These are phyloP conservation scores for Sebastes steindachneri DNA, from an alignment of 2,797 vertebrate genomes.

Conservation along the genomic window DNA sequence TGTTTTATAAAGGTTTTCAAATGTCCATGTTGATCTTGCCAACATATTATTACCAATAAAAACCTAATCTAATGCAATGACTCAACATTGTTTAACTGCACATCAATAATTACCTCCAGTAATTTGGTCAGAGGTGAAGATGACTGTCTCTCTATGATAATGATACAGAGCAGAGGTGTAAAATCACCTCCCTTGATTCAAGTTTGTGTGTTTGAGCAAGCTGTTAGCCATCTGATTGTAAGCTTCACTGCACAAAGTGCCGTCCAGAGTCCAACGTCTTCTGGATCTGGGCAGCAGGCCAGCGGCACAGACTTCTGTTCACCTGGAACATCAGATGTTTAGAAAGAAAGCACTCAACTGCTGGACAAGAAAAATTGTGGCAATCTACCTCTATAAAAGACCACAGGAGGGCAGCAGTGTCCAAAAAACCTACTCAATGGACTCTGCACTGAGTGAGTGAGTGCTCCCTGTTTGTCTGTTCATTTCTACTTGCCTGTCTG, in stretches of 20 bases:
- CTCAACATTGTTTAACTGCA: neutral
- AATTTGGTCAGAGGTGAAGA: conserved; percentile 4
- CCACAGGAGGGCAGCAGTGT: conserved; percentile 51
- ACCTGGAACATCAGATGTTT: conserved; percentile 54
- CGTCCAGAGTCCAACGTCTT: conserved; percentile 70
- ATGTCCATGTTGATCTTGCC: neutral
- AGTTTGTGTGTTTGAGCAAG: conserved; percentile 46
- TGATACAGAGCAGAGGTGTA: conserved; percentile 70
- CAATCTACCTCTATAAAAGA: neutral
- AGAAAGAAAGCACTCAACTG: neutral
- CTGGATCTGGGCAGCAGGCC: conserved; percentile 48
- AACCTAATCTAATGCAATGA: neutral
- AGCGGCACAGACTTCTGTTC: conserved; percentile 12
- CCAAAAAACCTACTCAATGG: neutral
- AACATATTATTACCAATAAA: neutral
- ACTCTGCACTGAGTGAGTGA: neutral
- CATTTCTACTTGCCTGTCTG: neutral
- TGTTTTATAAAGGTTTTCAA: neutral
- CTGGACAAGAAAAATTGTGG: neutral
- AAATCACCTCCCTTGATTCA: conserved; percentile 72
- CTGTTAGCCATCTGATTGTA: conserved; percentile 69
- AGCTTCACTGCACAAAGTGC: conserved; percentile 63
- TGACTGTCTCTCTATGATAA: neutral
- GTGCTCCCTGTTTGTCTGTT: neutral
- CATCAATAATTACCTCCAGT: neutral